Conservation (phyloP, 2,797 vertebrate genomes). For the Novumbra hubbsi region DNA sequence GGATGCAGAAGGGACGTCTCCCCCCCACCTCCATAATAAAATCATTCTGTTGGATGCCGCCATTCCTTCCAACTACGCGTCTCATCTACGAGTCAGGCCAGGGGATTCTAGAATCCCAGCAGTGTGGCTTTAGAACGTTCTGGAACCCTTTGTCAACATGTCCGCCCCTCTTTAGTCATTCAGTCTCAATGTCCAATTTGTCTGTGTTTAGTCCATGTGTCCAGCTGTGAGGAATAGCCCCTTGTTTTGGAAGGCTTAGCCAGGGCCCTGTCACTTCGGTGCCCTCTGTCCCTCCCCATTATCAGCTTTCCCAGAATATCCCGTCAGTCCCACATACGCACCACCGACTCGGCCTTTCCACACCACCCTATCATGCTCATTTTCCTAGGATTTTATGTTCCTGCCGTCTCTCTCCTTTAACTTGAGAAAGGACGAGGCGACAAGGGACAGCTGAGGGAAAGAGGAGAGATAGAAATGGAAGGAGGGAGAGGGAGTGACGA, state of each 20-base stretch:
- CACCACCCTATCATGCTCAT: not conserved
- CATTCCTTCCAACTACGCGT: not conserved
- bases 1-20: not conserved
- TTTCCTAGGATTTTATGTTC: not conserved
- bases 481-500: conserved; percentile 8
- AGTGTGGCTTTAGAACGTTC: conserved; percentile 35
- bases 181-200: conserved; percentile 1
- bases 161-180: conserved; percentile 6
- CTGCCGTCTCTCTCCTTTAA: not conserved
- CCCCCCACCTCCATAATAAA: not conserved
- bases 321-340: not conserved
- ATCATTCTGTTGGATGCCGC: not conserved
- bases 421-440: conserved; percentile 28
- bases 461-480: conserved; percentile 29
- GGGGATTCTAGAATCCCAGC: conserved; percentile 19
- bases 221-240: conserved; percentile 46
- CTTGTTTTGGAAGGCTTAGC: conserved; percentile 51
- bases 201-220: conserved; percentile 47
- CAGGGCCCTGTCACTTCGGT: conserved; percentile 35
- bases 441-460: conserved; percentile 49
- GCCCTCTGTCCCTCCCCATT: conserved; percentile 33
- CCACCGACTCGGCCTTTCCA: not conserved
- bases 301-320: conserved; percentile 44
- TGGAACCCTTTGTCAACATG: conserved; percentile 47
- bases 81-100: conserved; percentile 17